Evolutionary conservation across 2,797 vertebrate genomes (phyloP), one percentile per base, ranked within the genome.

Genomic region (Tauraco hartlaubi): DNA sequence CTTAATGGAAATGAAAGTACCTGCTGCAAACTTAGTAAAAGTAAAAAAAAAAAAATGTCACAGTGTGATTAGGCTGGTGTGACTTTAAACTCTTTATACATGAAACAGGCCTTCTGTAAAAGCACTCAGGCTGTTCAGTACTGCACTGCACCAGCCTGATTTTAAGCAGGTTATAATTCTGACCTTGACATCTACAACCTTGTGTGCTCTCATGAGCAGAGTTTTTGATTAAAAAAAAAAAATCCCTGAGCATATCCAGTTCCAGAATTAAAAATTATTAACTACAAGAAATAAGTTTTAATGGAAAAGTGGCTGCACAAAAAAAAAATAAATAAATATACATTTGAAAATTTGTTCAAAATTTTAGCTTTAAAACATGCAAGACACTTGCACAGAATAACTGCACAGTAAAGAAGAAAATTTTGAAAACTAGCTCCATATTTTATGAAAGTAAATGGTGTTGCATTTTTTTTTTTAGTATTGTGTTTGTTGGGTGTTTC

Each of bases 221-320:
- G 76, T 31, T 73, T 52, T 74, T 77, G 33, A 77, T 81, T 69
- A 58, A 71, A 67, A 43, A 59, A 43, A 59, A 69, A 85, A 64
- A 39, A 49, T 28, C 9, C 22, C 48, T 15, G 51, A 41, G 20
- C 6, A 35, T 49, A 76, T 44, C 54, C n/a, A 59, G 39, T 59
- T 91, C 61, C 54, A 91, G 43, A 94, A 91, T 69, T 80, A 56
- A 85, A 88, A 85, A 62, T 43, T 58, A 54, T 94, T 83, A 80
- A 69, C 18, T 41, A 41, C 14, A 78, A 71, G 25, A 81, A 79
- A 31, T 41, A 58, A 23, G 15, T 52, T 75, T 85, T 28, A 73
- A 68, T 51, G 29, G 48, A 43, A 73, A 76, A 76, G 7, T 31
- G 25, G 14, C 46, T 49, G 20, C 33, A 61, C 19, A 33, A 46